Base-by-base conservation (phyloP, 2,113 vertebrate species). In the Heliornis fulica region DNA sequence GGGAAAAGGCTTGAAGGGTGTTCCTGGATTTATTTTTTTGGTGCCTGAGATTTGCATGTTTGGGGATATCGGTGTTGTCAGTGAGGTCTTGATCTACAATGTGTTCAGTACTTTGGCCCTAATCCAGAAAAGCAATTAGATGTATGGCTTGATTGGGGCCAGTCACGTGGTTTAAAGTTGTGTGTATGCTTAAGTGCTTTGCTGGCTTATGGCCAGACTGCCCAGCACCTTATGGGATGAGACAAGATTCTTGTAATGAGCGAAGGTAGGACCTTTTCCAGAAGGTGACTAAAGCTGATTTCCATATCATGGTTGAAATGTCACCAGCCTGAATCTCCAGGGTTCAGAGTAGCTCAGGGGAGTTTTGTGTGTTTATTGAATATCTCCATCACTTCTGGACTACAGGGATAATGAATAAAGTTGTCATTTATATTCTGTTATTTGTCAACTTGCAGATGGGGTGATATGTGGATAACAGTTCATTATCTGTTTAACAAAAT, bases 51-150 rank as follows among this genome's bases (percentile, higher is more conserved):
- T 93, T 48, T 69, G 59, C 65, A 8, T 2, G 4, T 9, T 9
- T 5, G 15, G 45, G 59, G 64, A 1, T 50, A 7, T 56, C 2
- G 0, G 61, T 15, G 28, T 26, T 64, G 57, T 83, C 69, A 61
- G 56, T 7, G 21, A 64, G 80, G 60, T 71, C 84, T 89, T 91
- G 91, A 94, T 84, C 54, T 56, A 1, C 29, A 17, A 2, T 0
- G 13, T 41, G 91, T 38, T 34, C 71, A 93, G 38, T 23, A 13
- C 31, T 75, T 71, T 94, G 93, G 89, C 83, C 65, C 40, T 13
- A 3, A 57, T 91, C 94, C 93, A 96, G 89, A 60, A 48, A 32
- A 91, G 65, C 72, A 89, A 79, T 96, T 93, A 95, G 36, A 51
- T 43, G 51, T 10, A 32, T 51, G 87, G 22, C 5, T 7, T 78